Base-by-base conservation (phyloP, 2,797 vertebrate species). In the Ara ararauna region DNA sequence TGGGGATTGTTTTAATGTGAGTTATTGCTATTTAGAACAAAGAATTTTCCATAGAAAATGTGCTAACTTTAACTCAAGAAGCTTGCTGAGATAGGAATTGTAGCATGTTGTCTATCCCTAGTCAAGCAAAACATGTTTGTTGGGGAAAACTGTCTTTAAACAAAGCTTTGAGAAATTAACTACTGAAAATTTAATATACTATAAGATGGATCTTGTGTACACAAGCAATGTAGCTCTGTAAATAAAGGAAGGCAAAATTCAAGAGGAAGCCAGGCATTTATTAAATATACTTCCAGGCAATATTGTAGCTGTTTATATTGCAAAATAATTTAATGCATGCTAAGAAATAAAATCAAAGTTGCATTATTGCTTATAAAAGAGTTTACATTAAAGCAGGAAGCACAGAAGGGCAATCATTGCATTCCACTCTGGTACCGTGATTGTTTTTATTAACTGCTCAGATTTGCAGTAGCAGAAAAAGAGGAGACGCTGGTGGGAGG, bases 381-480 rank as follows among this genome's bases (percentile, higher is more conserved):
- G 70, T 87, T 96, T 91, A 29, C 54, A 68, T 94, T 96, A 93
- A 89, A 95, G 89, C 68, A 95, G 82, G 82, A 81, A 88, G 26
- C 10, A 78, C 82, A 89, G 90, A 94, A 96, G 76, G 24, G 78
- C 77, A 92, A 50, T 85, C 66, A 56, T 91, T 96, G 58, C 78
- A 58, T 82, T 95, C 77, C 13, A 45, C 42, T 95, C 92, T 96
- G 80, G 96, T 92, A 77, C 85, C 79, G 75, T 96, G 96, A 84
- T 93, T 97, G 74, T 97, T 98, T 98, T 97, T 89, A 90, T 97
- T 97, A 95, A 96, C 93, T 18, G 18, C 94, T 94, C 97, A 99
- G 99, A 98, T 98, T 88, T 99, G 99, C 95, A 98, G 99, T 84
- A 98, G 98, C 97, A 98, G 98, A 97, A 98, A 98, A 97, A 99